Percentiles rank a stretch among this genome's conserved stretches.
Conservation (phyloP, 1,140 invertebrate genomes). For the Patella vulgata region DNA sequence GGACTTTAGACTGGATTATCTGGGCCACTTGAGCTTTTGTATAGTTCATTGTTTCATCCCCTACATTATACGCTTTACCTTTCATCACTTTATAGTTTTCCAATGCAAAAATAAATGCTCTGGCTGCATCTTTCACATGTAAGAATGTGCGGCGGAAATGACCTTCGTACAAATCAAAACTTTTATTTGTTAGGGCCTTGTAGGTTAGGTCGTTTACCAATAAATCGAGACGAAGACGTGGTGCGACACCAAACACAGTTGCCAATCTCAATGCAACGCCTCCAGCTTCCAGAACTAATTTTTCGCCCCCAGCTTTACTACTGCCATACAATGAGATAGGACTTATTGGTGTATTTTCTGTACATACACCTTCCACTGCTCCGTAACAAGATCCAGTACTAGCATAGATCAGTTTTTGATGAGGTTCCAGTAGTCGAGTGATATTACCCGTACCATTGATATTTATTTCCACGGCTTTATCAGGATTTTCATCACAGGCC, state of each 20-base stretch:
- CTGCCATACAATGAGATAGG: slow-evolving; percentile 54
- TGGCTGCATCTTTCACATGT: slow-evolving; percentile 55
- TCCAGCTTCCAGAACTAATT: slow-evolving; percentile 38
- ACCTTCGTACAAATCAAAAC: slow-evolving; percentile 56
- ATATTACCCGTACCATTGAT: slow-evolving; percentile 48
- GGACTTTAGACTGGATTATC: slow-evolving; percentile 40
- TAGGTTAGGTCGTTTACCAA: slow-evolving; percentile 57
- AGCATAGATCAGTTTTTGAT: slow-evolving; percentile 52
- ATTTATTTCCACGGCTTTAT: slow-evolving; percentile 45
- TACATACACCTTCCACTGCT: slow-evolving; percentile 50
- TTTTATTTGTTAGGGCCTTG: slow-evolving; percentile 49
- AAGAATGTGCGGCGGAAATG: slow-evolving; percentile 55
- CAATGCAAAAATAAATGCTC: slow-evolving; percentile 51
- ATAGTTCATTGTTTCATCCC: slow-evolving; percentile 54
- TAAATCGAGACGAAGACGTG: slow-evolving; percentile 51
- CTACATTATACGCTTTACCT: slow-evolving; percentile 53
- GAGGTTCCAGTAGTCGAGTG: slow-evolving; percentile 33
- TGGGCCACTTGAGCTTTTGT: slow-evolving; percentile 49
- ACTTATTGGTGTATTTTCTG: slow-evolving; percentile 51
- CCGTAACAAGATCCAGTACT: slow-evolving; percentile 59
- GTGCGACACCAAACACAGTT: slow-evolving; percentile 55
- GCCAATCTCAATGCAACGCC: slow-evolving; percentile 51
- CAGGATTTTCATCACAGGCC: slow-evolving; percentile 54
- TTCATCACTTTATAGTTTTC: slow-evolving; percentile 49
- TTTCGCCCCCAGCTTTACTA: slow-evolving; percentile 52